Conservation (phyloP, 1,140 invertebrate genomes). For the Whitmania pigra region DNA sequence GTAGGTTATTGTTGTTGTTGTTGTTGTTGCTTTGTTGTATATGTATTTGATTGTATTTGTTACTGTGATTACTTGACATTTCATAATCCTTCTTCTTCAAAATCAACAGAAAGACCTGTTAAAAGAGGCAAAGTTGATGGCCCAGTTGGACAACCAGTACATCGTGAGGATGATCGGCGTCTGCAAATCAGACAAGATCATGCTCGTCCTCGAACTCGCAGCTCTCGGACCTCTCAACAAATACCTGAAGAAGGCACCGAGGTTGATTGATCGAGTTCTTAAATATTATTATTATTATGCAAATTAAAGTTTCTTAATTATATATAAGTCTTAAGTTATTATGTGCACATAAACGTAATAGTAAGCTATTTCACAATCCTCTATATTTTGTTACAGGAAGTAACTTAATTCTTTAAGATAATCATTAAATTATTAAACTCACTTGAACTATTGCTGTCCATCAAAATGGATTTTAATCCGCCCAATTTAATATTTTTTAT, state of each 20-base stretch:
- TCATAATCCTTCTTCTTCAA: not conserved
- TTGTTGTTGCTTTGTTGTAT: too few relatives aligned
- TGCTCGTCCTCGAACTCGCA: constrained; percentile 47
- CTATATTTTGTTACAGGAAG: too few relatives aligned
- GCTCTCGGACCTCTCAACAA: constrained; percentile 44
- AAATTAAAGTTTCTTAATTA: too few relatives aligned
- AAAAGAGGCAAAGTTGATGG: constrained; percentile 44
- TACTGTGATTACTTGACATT: too few relatives aligned
- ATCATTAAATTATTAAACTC: too few relatives aligned
- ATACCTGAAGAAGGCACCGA: constrained; percentile 38
- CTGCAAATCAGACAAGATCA: constrained; percentile 42
- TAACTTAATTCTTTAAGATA: too few relatives aligned
- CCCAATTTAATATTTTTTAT: too few relatives aligned
- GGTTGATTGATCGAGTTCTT: not conserved
- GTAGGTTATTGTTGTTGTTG: too few relatives aligned
- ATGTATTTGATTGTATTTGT: too few relatives aligned
- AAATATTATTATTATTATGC: not conserved
- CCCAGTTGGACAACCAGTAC: constrained; percentile 41
- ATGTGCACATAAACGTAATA: too few relatives aligned
- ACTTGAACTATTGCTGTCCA: not conserved
- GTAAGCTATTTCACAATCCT: too few relatives aligned
- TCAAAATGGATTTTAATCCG: not conserved
- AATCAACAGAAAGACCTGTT: constrained; percentile 41
- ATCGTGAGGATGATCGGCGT: constrained; percentile 46
- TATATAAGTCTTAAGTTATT: too few relatives aligned